These are phyloP conservation scores for Holotrichia oblita DNA, from an alignment of 1,140 invertebrate genomes.

Conservation along the genomic window DNA sequence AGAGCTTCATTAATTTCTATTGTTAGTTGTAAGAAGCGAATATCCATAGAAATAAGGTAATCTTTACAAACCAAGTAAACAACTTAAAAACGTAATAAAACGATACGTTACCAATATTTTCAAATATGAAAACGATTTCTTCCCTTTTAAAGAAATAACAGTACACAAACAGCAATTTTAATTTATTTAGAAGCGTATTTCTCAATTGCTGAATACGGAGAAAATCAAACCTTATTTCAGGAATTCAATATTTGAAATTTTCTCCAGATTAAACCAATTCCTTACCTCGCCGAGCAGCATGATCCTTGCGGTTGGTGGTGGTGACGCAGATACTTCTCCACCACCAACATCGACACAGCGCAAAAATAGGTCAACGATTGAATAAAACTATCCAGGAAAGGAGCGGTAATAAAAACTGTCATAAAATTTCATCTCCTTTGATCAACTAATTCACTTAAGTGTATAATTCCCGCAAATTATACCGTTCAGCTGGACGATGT, in stretches of 20 bases:
- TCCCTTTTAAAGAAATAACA: not conserved
- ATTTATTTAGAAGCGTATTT: slow-evolving; percentile 17
- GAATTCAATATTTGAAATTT: slow-evolving; percentile 33
- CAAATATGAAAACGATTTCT: not conserved
- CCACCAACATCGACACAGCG: not conserved
- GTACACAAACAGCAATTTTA: slow-evolving; percentile 21
- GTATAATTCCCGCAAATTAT: slow-evolving; percentile 32
- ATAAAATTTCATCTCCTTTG: slow-evolving; percentile 28
- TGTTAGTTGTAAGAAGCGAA: too few relatives aligned
- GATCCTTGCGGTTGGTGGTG: not conserved
- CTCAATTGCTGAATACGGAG: not conserved
- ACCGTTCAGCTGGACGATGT: not conserved
- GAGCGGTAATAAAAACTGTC: slow-evolving; percentile 24
- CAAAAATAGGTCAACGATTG: slow-evolving; percentile 31
- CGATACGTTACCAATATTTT: not conserved
- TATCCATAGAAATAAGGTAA: too few relatives aligned
- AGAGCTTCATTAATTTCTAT: too few relatives aligned
- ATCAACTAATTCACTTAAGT: slow-evolving; percentile 32
- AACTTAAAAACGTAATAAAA: not conserved
- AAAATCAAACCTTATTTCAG: slow-evolving; percentile 17
- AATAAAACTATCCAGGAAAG: slow-evolving; percentile 30
- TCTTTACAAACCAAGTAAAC: not conserved
- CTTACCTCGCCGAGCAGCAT: slow-evolving; percentile 24
- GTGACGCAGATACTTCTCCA: not conserved
- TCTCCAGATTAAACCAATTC: slow-evolving; percentile 31